Evolutionary conservation across 2,113 vertebrate genomes (phyloP), one percentile per base, ranked within the genome.

Genomic region (Nicator chloris): DNA sequence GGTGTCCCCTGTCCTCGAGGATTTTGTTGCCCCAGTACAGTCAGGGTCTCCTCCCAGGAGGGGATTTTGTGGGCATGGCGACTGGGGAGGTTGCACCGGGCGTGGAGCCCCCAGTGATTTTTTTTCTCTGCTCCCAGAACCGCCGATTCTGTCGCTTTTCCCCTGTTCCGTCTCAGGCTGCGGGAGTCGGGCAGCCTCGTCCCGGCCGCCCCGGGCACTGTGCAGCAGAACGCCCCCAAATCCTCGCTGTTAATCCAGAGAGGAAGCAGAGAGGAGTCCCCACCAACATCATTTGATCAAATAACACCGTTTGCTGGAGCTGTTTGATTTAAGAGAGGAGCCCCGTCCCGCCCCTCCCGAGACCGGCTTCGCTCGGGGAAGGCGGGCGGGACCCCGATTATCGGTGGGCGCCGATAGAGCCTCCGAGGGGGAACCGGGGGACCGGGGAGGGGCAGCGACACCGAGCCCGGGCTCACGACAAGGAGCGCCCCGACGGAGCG

Each of bases 391-490:
- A 57, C 35, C 59, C 28, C 8, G 12, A 2, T 22, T 8, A 47
- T 27, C 15, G 10, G 42, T 2, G 18, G 30, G 23, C 0, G 1
- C 54, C 31, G 22, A 23, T 1, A 8, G 13, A 44, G 1, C 8
- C 45, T 11, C 33, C 9, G 12, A 37, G 49, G 28, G 47, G 26
- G 17, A 42, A 2, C 13, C 1, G 1, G 11, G 22, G 33, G 15
- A 18, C 5, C 30, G 7, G 39, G 31, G 23, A 21, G 16, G 28
- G 26, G 45, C 40, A 27, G n/a, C 13, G 37, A 6, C 51, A 35
- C n/a, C 22, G 30, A 33, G 23, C 8, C 10, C 35, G 28, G 27
- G 50, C 8, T 11, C 51, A 50, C 20, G 45, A 2, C 35, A 1
- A 9, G 50, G 54, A n/a, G n/a, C 7, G 14, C 40, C 56, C 69